These are phyloP conservation scores for Sebastes glaucus DNA, from an alignment of 2,797 vertebrate genomes.

Conservation along the genomic window DNA sequence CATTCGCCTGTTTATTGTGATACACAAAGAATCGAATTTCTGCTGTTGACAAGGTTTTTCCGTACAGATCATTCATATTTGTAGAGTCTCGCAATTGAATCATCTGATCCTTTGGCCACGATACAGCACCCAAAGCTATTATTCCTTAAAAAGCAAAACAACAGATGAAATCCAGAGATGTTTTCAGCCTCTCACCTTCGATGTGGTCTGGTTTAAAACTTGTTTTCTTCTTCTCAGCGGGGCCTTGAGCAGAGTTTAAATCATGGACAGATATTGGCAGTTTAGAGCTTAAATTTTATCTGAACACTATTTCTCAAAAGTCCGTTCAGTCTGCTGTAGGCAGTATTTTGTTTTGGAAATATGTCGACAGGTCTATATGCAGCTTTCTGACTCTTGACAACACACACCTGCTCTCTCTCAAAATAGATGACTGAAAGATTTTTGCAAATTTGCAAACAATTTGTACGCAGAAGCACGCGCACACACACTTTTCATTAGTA, in stretches of 20 bases:
- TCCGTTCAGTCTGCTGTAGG: not conserved
- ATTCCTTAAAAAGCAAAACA: not conserved
- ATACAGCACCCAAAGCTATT: not conserved
- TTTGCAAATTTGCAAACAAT: not conserved
- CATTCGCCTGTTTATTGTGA: not conserved
- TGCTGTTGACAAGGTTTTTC: not conserved
- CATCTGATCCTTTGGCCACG: not conserved
- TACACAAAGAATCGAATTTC: not conserved
- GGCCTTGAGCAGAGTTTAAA: not conserved
- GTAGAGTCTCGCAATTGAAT: not conserved
- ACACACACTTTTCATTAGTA: too few species aligned
- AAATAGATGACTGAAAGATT: not conserved
- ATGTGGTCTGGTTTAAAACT: not conserved
- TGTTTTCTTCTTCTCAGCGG: not conserved
- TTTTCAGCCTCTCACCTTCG: not conserved
- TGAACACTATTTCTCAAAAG: not conserved
- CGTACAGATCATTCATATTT: not conserved
- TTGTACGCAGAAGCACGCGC: not conserved
- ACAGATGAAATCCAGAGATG: not conserved
- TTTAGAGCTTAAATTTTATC: not conserved
- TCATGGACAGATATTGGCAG: not conserved
- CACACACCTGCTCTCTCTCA: not conserved
- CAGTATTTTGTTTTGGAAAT: conserved; percentile 29
- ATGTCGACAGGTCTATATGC: not conserved
- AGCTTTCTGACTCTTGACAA: not conserved